phyloP scores from a whole-genome alignment of 2,888 invertebrate genomes.

The Drosophila mettleri region DNA sequence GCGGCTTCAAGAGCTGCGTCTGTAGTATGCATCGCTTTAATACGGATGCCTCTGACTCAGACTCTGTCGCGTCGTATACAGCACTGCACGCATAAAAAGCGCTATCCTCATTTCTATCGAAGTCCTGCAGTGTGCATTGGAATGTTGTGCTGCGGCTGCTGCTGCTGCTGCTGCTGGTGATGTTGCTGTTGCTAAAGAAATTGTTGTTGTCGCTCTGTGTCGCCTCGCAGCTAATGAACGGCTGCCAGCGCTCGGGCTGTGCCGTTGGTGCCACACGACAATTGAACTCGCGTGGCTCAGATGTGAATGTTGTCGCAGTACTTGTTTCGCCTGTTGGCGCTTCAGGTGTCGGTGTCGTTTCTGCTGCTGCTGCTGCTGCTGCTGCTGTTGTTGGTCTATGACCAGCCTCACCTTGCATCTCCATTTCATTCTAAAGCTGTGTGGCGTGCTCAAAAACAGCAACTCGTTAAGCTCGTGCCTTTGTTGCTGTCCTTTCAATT shows the following conservation, averaged over 20 bases:
- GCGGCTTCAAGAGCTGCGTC: slow-evolving; percentile 74
- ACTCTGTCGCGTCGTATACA: slow-evolving; percentile 11
- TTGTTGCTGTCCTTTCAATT: slow-evolving; percentile 26
- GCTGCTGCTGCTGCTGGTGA: slow-evolving; percentile 55
- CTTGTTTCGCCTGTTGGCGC: slow-evolving; percentile 30
- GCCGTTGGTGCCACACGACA: slow-evolving; percentile 72
- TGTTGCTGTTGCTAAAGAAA: slow-evolving; percentile 19
- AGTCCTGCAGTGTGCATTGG: slow-evolving; percentile 80
- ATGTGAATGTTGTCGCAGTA: slow-evolving; percentile 42
- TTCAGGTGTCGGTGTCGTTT: slow-evolving; percentile 32
- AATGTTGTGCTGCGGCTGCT: slow-evolving; percentile 70
- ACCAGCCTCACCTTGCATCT: slow-evolving; percentile 83
- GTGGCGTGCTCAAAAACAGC: slow-evolving; percentile 52
- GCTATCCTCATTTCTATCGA: slow-evolving; percentile 59
- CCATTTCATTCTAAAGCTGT: slow-evolving; percentile 85
- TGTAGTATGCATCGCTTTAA: slow-evolving; percentile 64
- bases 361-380: slow-evolving; percentile 56
- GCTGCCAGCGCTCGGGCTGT: slow-evolving; percentile 70
- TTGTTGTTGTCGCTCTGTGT: slow-evolving; percentile 12
- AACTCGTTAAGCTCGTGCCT: slow-evolving; percentile 28
- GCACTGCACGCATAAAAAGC: slow-evolving; percentile 69
- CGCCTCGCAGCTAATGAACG: slow-evolving; percentile 74
- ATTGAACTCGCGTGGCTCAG: slow-evolving; percentile 54
- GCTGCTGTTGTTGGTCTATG: slow-evolving; percentile 79
- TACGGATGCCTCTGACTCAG: slow-evolving; percentile 21